Evolutionary conservation across 2,888 invertebrate genomes (phyloP).

Genomic region (Spatulosminthurus flaviceps): DNA sequence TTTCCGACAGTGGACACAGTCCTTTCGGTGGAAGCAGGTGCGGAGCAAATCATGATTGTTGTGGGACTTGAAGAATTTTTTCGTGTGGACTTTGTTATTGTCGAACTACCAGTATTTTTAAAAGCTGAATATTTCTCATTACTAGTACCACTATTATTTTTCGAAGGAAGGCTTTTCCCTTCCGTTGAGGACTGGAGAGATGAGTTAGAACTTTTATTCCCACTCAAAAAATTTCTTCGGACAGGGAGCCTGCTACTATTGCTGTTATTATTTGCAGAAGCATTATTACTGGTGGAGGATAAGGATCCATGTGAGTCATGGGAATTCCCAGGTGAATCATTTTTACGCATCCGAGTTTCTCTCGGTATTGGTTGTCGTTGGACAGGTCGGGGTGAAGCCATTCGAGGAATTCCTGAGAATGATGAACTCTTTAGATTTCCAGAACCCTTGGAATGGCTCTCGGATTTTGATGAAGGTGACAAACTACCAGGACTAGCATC

Average conservation of each 20-base stretch:
- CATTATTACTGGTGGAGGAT: neutral
- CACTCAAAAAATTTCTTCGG: conserved; percentile 33
- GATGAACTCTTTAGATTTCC: conserved; percentile 33
- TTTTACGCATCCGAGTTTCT: conserved; percentile 3
- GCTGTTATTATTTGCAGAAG: neutral
- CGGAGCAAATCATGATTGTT: conserved; percentile 5
- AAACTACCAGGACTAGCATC: conserved; percentile 32
- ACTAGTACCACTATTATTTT: neutral
- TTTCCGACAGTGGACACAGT: conserved; percentile 12
- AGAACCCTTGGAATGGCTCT: conserved; percentile 32
- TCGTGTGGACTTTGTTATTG: neutral
- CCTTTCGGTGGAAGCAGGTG: conserved; percentile 2
- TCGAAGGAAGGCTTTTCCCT: neutral
- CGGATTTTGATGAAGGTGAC: conserved; percentile 46
- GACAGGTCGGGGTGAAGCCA: conserved; percentile 40
- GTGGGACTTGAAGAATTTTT: conserved; percentile 1
- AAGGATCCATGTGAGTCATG: neutral
- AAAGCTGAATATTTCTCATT: neutral
- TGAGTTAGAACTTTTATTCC: neutral
- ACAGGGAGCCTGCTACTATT: conserved; percentile 48
- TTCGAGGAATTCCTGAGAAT: conserved; percentile 53
- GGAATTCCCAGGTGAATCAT: conserved; percentile 18
- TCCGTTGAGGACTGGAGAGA: too few relatives aligned
- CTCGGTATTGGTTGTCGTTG: neutral
- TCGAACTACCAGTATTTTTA: neutral